Evolutionary conservation across 1,140 invertebrate species (phyloP).

Genomic region (Habropoda laboriosa): DNA sequence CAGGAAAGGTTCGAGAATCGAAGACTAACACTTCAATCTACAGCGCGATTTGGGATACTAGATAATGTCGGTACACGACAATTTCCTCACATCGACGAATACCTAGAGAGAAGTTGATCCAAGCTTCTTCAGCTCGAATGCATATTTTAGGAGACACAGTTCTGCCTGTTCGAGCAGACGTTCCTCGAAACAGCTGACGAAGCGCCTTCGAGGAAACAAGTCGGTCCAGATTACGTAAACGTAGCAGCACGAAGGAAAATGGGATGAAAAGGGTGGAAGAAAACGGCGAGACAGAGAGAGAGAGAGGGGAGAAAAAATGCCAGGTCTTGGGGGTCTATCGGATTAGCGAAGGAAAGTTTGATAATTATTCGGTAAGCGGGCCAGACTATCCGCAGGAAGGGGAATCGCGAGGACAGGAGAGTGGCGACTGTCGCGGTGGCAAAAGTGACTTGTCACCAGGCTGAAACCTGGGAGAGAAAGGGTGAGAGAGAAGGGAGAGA

Average conservation of each 20-base stretch:
- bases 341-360: conserved; percentile 66
- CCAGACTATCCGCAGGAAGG: not conserved
- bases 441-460: conserved; percentile 3
- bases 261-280: not conserved
- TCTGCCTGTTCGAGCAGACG: too few species aligned
- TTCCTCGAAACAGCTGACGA: conserved; percentile 18
- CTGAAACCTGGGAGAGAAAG: not conserved
- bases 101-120: too few species aligned
- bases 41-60: too few species aligned
- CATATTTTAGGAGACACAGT: too few species aligned
- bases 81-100: too few species aligned
- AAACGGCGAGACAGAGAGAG: too few species aligned
- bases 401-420: not conserved
- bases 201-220: not conserved
- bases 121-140: too few species aligned
- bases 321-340: conserved; percentile 51
- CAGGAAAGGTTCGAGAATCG: too few species aligned
- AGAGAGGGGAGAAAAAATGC: too few species aligned
- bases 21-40: too few species aligned
- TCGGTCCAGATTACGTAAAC: not conserved
- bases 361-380: conserved; percentile 68
- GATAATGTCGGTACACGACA: too few species aligned
- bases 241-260: not conserved
- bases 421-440: not conserved
- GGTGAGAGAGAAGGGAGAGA: not conserved